phyloP scores from a whole-genome alignment of 2,888 invertebrate species.

The Artemia sinica region DNA sequence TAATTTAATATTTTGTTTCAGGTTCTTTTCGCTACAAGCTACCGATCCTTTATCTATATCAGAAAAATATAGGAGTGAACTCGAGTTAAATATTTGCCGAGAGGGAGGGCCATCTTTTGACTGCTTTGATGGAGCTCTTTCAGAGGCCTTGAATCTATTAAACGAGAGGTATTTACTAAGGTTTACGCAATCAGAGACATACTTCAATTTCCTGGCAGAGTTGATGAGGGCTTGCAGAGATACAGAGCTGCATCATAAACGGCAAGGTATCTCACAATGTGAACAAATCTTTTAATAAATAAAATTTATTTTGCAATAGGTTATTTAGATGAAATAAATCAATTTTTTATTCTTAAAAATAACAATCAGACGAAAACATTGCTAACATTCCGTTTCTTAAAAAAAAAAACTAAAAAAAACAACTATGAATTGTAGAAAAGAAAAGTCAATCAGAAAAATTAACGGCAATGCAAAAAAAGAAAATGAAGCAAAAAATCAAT shows the following conservation, averaged over 20 bases:
- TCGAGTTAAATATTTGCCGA: slow-evolving; percentile 3
- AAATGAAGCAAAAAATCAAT: too few relatives aligned
- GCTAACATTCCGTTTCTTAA: too few relatives aligned
- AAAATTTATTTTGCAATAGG: too few relatives aligned
- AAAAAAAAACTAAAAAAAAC: too few relatives aligned
- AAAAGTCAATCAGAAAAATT: too few relatives aligned
- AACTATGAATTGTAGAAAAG: too few relatives aligned
- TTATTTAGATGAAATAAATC: too few relatives aligned
- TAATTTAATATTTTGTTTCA: neutral
- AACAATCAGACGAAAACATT: too few relatives aligned
- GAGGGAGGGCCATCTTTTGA: slow-evolving; percentile 8
- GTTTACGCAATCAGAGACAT: neutral
- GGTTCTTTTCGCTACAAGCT: slow-evolving; percentile 1
- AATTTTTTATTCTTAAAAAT: too few relatives aligned
- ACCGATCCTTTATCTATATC: neutral
- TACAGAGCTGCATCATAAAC: neutral
- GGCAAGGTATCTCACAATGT: neutral
- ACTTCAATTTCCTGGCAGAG: slow-evolving; percentile 4
- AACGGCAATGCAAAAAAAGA: too few relatives aligned
- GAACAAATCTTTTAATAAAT: neutral
- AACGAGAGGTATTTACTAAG: neutral
- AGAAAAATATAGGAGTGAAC: neutral
- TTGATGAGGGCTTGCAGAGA: neutral
- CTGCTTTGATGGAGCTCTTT: neutral
- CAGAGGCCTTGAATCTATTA: neutral